Evolutionary conservation across 1,140 invertebrate genomes (phyloP), one percentile per base, ranked within the genome.

Genomic region (Lineus longissimus): DNA sequence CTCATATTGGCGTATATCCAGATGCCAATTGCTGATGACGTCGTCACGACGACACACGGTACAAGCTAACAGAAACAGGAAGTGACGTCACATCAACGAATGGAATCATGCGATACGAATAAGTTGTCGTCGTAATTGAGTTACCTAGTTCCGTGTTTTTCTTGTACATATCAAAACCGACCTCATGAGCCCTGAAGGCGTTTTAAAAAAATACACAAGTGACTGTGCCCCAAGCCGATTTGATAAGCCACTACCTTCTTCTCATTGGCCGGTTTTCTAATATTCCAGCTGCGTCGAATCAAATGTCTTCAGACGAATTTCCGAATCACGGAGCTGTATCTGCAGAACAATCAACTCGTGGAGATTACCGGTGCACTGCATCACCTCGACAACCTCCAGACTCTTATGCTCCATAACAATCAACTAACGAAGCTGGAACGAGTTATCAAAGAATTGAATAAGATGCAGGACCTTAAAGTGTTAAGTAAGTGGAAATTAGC

Each of bases 351-450:
- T 65, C 67, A 76, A 30, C 59, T 79, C n/a, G 68, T 66, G 2
- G 74, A 75, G 19, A 73, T 79, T n/a, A 62, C 45, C 29, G 76
- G 75, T 0, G 63, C 70, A 1, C 47, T 79, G 31, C 56, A 55
- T n/a, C 77, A 79, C 54, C 55, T 79, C 9, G 78, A 74, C 0
- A 73, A 70, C 61, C 65, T 79, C 11, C 41, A 69, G 29, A 63
- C 74, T 1, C 68, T 78, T 6, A 72, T 76, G 68, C 66, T 79
- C 22, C 74, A 79, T 27, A 77, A 77, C 63, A 79, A 79, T 47
- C 76, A 79, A 51, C 69, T 79, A 1, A 76, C 74, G 36, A 73
- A 76, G 55, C 73, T 79, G 13, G 76, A 77, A 17, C 66, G 64
- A 47, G 69, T 77, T 40, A 67, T 72, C 13, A 66, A 63, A n/a